Percentiles rank a stretch among this genome's conserved stretches.
Conservation (phyloP, 1,140 invertebrate species). For the Drosophila busckii region DNA sequence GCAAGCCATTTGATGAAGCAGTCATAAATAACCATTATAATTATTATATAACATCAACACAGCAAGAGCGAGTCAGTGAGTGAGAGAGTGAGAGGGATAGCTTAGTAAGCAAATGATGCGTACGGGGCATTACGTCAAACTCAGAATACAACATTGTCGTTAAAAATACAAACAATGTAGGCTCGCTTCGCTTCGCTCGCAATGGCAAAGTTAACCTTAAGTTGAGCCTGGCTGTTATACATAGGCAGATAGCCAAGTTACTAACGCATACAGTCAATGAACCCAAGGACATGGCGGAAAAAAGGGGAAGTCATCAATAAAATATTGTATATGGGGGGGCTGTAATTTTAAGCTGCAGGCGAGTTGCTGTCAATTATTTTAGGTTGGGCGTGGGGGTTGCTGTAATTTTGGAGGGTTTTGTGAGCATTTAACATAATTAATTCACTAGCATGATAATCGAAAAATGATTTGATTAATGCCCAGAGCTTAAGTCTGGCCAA, state of each 20-base stretch:
- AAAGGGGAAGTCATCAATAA: constrained; percentile 54
- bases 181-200: no score
- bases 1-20: constrained; percentile 38
- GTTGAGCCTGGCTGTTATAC: neutral
- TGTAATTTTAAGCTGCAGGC: constrained; percentile 4
- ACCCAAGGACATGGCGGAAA: constrained; percentile 13
- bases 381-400: neutral
- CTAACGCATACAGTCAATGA: no score
- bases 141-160: constrained; percentile 11
- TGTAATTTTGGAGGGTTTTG: neutral
- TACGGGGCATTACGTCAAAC: constrained; percentile 15
- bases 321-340: constrained; percentile 25
- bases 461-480: constrained; percentile 69
- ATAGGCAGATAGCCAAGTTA: neutral
- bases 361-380: no score
- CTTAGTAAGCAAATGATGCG: no score
- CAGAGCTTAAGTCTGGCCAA: constrained; percentile 23
- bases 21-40: constrained; percentile 19
- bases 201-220: constrained; percentile 43
- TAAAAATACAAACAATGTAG: constrained; percentile 22
- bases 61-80: constrained; percentile 10
- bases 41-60: constrained; percentile 14
- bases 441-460: constrained; percentile 73
- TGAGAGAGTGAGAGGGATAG: neutral
- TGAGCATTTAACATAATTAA: constrained; percentile 50